Percentiles rank a stretch among this genome's conserved stretches.
These are phyloP conservation scores for Alentia gelatinosa DNA, from an alignment of 2,888 invertebrate genomes.

Conservation along the genomic window DNA sequence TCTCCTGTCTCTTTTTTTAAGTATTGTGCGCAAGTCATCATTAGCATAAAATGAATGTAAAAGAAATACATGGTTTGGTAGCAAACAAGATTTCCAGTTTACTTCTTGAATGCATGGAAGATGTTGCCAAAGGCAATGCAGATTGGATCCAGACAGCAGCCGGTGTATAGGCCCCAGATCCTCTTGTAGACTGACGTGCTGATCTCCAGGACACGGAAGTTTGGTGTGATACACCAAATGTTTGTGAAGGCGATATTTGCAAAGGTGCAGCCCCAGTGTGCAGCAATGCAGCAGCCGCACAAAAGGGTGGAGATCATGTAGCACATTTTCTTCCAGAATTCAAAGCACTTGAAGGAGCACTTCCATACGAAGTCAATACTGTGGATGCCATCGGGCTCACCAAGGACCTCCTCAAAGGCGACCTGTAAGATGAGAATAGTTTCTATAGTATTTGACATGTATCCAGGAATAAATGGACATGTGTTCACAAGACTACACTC, in stretches of 20 bases:
- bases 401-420: constrained; percentile 68
- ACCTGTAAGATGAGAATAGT: constrained; percentile 80
- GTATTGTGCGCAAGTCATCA: too few species aligned
- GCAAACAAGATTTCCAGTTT: too few species aligned
- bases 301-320: constrained; percentile 86
- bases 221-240: constrained; percentile 88
- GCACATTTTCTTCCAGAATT: constrained; percentile 85
- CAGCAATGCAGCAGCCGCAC: constrained; percentile 85
- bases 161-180: background rate
- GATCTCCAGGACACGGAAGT: constrained; percentile 85
- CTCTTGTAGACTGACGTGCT: constrained; percentile 80
- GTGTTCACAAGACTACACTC: too few species aligned
- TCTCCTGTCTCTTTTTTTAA: too few species aligned
- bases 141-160: background rate
- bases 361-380: constrained; percentile 87
- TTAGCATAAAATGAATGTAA: too few species aligned
- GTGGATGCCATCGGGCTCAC: constrained; percentile 68
- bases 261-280: constrained; percentile 81
- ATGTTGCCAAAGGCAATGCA: background rate
- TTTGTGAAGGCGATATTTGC: constrained; percentile 83
- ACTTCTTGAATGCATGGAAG: constrained; percentile 25
- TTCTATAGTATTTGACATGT: background rate
- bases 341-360: constrained; percentile 85
- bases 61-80: too few species aligned
- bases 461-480: too few species aligned